Evolutionary conservation across 2,888 invertebrate genomes (phyloP).

Genomic region (Stenichneumon culpator): DNA sequence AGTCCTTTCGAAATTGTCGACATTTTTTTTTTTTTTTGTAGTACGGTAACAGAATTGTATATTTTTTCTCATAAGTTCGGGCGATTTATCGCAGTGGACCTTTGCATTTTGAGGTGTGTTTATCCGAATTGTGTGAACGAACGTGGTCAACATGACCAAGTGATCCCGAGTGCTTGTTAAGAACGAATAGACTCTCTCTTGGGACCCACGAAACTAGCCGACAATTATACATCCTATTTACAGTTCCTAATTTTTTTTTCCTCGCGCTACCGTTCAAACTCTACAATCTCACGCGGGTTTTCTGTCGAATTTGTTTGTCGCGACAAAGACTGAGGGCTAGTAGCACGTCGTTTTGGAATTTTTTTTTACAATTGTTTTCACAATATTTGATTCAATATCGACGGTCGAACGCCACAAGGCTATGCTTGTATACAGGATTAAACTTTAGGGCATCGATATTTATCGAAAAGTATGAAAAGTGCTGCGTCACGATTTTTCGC

Average conservation of each 20-base stretch:
- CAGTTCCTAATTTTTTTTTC: constrained; percentile 78
- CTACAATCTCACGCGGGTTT: constrained; percentile 61
- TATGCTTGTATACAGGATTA: not conserved
- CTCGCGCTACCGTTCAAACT: constrained; percentile 34
- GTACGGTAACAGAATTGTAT: not conserved
- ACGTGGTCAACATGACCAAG: constrained; percentile 33
- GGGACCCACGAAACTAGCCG: constrained; percentile 59
- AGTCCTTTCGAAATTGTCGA: not conserved
- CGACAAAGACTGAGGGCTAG: constrained; percentile 82
- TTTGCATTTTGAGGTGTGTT: constrained; percentile 25
- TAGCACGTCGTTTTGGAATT: constrained; percentile 75
- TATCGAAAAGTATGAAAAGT: not conserved
- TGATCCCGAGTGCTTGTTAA: constrained; percentile 20
- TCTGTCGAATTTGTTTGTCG: constrained; percentile 76
- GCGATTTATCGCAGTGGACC: not conserved
- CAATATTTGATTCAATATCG: constrained; percentile 5
- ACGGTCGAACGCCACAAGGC: not conserved
- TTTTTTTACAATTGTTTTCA: not conserved
- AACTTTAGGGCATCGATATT: not conserved
- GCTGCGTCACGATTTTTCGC: not conserved
- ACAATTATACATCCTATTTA: constrained; percentile 70
- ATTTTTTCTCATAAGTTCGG: constrained; percentile 13
- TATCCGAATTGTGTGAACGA: constrained; percentile 14
- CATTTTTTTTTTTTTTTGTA: not conserved
- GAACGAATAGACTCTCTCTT: constrained; percentile 40